Evolutionary conservation across 2,888 invertebrate genomes (phyloP), one percentile per base, ranked within the genome.

Genomic region (Lasioglossum marginatum): DNA sequence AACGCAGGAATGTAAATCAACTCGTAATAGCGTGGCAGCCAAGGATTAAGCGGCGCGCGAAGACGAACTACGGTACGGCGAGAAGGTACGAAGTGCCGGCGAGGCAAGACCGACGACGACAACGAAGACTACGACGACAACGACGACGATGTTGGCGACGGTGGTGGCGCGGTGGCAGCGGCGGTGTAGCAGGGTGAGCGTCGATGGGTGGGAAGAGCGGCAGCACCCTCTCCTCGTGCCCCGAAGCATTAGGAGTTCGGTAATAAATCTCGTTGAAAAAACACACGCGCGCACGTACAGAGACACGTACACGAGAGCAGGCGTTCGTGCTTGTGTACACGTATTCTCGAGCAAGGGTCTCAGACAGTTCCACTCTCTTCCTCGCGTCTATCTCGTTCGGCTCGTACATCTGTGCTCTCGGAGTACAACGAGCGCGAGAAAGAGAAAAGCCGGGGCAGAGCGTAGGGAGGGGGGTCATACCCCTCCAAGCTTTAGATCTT

Each of bases 211-310:
- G 86, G 86, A 87, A 86, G 83, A 76, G 72, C 82, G 77, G 63
- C 85, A 83, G 76, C 85, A 85, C 87, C 88, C 91, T 86, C 87
- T 90, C 88, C 91, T 89, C 91, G 90, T 86, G 82, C 85, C 89
- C 91, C 89, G 91, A 89, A 92, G 92, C 93, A 93, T 93, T 92
- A 93, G 92, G 93, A 94, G 94, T 94, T 94, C 92, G 94, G 94
- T 93, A 94, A 94, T 94, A 94, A 94, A 94, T 94, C 94, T 93
- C 93, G 93, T 91, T 93, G 94, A 93, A 94, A 94, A 94, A 94
- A 94, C 93, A 92, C 92, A 89, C 91, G 89, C 91, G 83, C 89
- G 82, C 90, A 87, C 89, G 81, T 82, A 78, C 83, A 79, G 71
- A 34, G 71, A n/a, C 86, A 77, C 83, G 78, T 84, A 77, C 34